Conservation (phyloP, 2,888 invertebrate genomes). For the Flabesymbios commensalis region DNA sequence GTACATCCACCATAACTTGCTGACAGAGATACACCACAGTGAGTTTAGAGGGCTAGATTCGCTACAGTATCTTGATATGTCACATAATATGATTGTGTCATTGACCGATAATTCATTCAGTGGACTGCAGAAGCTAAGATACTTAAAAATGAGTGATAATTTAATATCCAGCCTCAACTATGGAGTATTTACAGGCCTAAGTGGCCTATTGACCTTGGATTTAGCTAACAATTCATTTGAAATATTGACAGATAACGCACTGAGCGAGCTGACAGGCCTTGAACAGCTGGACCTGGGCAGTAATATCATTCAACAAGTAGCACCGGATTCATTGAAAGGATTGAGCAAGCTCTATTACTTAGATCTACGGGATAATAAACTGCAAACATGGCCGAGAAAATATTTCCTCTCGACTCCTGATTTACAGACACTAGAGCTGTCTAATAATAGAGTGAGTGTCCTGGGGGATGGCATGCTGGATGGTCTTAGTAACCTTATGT, state of each 20-base stretch:
- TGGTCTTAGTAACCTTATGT: slow-evolving; percentile 9
- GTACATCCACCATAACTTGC: slow-evolving; percentile 1
- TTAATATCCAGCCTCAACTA: not conserved
- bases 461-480: not conserved
- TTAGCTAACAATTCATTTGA: not conserved
- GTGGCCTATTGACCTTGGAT: not conserved
- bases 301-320: slow-evolving; percentile 6
- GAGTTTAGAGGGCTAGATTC: not conserved
- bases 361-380: slow-evolving; percentile 9
- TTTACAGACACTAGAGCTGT: slow-evolving; percentile 3
- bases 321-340: not conserved
- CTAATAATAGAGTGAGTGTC: slow-evolving; percentile 1
- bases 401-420: not conserved
- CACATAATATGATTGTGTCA: not conserved
- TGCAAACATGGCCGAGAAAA: not conserved
- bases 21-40: not conserved
- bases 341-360: slow-evolving; percentile 1
- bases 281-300: not conserved
- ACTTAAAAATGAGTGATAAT: not conserved
- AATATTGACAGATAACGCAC: not conserved
- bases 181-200: not conserved
- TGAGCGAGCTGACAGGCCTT: not conserved
- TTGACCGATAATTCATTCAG: not conserved
- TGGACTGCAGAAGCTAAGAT: not conserved
- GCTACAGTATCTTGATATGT: not conserved